These are phyloP conservation scores for Dichetophora obliterata DNA, from an alignment of 2,888 invertebrate genomes.

Conservation along the genomic window DNA sequence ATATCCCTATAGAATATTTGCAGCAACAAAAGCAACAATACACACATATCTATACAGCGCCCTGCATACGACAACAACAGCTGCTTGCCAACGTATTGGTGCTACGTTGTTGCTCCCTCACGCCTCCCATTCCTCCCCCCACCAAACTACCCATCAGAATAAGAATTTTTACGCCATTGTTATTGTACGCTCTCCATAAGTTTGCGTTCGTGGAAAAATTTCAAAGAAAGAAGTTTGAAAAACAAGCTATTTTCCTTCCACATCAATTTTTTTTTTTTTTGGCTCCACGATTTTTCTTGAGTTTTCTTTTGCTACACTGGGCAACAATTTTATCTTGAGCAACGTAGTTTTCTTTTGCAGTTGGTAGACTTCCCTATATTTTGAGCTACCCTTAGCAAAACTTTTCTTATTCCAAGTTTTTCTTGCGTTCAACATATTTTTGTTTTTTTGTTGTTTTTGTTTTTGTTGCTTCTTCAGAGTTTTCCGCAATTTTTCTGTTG, in stretches of 20 bases:
- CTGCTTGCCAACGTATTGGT: slow-evolving; percentile 34
- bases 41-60: slow-evolving; percentile 51
- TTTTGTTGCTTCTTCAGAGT: slow-evolving; percentile 38
- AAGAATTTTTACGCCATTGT: neutral
- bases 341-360: slow-evolving; percentile 54
- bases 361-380: neutral
- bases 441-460: slow-evolving; percentile 39
- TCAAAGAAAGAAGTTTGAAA: neutral
- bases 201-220: too few relatives aligned
- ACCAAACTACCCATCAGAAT: too few relatives aligned
- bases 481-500: neutral
- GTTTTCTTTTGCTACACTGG: neutral
- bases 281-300: neutral
- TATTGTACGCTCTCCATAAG: neutral
- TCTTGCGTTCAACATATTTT: slow-evolving; percentile 24
- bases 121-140: too few relatives aligned
- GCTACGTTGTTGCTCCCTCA: neutral
- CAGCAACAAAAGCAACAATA: slow-evolving; percentile 15
- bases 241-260: neutral
- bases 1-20: slow-evolving; percentile 13
- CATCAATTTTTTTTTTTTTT: slow-evolving; percentile 43
- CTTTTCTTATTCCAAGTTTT: slow-evolving; percentile 26
- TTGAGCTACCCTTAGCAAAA: slow-evolving; percentile 1
- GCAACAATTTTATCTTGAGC: slow-evolving; percentile 9
- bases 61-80: slow-evolving; percentile 19